These are phyloP conservation scores for Bryconaethiops microstoma DNA, from an alignment of 2,797 vertebrate species.

Conservation along the genomic window DNA sequence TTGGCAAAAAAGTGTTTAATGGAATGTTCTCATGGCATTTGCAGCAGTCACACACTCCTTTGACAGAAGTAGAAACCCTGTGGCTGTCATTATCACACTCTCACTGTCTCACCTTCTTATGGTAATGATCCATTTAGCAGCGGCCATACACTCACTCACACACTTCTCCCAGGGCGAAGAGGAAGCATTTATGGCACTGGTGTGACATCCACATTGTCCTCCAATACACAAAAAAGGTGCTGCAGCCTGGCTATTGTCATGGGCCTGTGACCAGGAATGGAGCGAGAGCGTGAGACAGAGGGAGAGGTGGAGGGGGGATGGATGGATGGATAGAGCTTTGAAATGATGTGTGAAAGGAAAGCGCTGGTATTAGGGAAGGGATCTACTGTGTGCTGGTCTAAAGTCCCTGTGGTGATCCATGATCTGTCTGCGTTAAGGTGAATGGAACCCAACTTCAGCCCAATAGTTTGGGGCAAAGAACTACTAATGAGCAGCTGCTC, in stretches of 20 bases:
- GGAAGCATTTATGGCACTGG: conserved; percentile 73
- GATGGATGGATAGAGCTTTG: conserved; percentile 65
- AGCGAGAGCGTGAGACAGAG: conserved; percentile 33
- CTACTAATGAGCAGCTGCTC: conserved; percentile 55
- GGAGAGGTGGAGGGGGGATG: conserved; percentile 18
- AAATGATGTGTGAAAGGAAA: conserved; percentile 81
- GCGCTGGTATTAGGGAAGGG: conserved; percentile 79
- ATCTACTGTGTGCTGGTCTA: conserved; percentile 72
- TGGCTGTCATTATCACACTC: conserved; percentile 69
- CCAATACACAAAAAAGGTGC: conserved; percentile 81
- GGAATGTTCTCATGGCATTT: conserved; percentile 7
- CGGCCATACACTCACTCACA: conserved; percentile 63
- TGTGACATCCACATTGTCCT: conserved; percentile 71
- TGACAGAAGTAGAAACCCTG: conserved; percentile 32
- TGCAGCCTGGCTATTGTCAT: conserved; percentile 67
- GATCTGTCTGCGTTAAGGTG: conserved; percentile 78
- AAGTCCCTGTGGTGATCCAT: conserved; percentile 75
- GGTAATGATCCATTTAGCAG: conserved; percentile 79
- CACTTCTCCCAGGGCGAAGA: conserved; percentile 68
- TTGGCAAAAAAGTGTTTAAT: neutral
- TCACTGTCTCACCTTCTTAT: conserved; percentile 72
- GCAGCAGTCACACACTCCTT: conserved; percentile 16
- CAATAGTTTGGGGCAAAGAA: conserved; percentile 44
- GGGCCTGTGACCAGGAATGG: conserved; percentile 57
- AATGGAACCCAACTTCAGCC: conserved; percentile 44